A percentile compares a stretch with the other conserved stretches of the same genome.
These are phyloP conservation scores for Bombus waltoni DNA, from an alignment of 1,140 invertebrate species.

Conservation along the genomic window DNA sequence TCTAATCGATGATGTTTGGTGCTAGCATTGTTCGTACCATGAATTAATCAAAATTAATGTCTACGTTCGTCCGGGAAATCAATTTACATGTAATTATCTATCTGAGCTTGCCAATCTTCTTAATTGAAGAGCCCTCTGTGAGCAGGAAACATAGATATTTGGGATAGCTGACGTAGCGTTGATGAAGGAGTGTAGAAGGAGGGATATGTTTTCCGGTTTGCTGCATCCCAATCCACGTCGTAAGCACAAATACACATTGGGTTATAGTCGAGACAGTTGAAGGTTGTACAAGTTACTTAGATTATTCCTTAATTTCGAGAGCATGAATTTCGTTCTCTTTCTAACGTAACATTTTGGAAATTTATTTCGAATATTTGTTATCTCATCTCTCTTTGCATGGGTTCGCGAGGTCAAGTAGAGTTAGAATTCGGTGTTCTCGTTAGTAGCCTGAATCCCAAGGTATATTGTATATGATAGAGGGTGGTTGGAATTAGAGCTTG, in stretches of 20 bases:
- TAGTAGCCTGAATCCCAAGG: background rate
- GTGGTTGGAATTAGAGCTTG: background rate
- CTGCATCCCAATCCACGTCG: background rate
- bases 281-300: background rate
- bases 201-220: slow-evolving; percentile 9
- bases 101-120: slow-evolving; percentile 44
- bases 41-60: slow-evolving; percentile 5
- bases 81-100: slow-evolving; percentile 49
- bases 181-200: slow-evolving; percentile 19
- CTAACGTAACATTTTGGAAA: too few relatives aligned
- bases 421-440: background rate
- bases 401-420: background rate
- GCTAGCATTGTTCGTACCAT: background rate
- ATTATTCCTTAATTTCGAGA: background rate
- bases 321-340: background rate
- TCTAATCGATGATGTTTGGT: background rate
- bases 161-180: slow-evolving; percentile 44
- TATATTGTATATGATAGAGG: background rate
- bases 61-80: slow-evolving; percentile 33
- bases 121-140: slow-evolving; percentile 44
- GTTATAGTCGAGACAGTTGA: background rate
- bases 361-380: too few relatives aligned
- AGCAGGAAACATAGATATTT: slow-evolving; percentile 41
- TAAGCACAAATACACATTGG: slow-evolving; percentile 1
- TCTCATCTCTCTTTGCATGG: background rate